Base-by-base conservation (phyloP, 2,797 vertebrate genomes). In the Discoglossus pictus region DNA sequence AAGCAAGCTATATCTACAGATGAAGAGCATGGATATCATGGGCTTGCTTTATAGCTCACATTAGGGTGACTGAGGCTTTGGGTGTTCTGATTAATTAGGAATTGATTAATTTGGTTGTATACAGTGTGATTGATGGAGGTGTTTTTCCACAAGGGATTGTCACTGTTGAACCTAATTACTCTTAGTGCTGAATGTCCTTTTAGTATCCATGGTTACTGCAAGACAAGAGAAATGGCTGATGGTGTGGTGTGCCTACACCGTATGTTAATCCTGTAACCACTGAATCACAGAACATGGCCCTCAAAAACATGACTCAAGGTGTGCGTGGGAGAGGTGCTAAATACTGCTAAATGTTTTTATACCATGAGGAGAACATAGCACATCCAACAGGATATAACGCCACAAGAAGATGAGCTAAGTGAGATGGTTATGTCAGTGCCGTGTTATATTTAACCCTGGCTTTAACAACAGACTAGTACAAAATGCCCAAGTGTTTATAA, bases 311-410 rank as follows among this genome's bases (percentile, higher is more conserved):
- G 59, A 43, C 43, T 18, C 34, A 60, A 51, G 34, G 44, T 23
- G 23, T 20, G 42, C 23, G 65, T 67, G 65, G 65, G 54, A 51
- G 55, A 59, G 38, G 65, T 52, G 65, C 51, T 51, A 44, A 60
- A 7, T 12, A 35, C 34, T 35, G 17, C 18, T 46, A 16, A 52
- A 51, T 39, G 42, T 42, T 50, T 50, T 50, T 16, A 18, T 15
- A 47, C 17, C 8, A 17, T 20, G 42, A 31, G 42, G 16, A 55
- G 21, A 56, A 64, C 25, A 64, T 23, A 43, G 15, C 46, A 51
- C 24, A 35, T 36, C 18, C 6, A 27, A 20, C 25, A n/a, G 9
- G 7, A 34, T n/a, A 18, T n/a, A 9, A 46, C 39, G 17, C 17
- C 36, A 43, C 10, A 6, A 40, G 9, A 31, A 8, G 15, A 43